phyloP scores from a whole-genome alignment of 2,888 invertebrate species.

The Diarsia mendica region DNA sequence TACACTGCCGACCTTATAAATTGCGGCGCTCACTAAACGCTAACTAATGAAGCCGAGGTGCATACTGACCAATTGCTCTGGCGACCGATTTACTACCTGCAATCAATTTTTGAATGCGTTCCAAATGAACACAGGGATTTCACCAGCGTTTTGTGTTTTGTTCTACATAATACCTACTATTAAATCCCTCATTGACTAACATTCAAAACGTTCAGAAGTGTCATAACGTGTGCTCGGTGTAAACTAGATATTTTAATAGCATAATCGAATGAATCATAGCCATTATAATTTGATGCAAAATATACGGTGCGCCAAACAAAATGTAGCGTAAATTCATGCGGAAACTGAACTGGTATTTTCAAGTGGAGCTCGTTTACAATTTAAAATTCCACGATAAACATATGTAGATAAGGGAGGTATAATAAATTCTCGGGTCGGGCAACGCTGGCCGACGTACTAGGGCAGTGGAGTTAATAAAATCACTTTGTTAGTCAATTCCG shows the following conservation, averaged over 20 bases:
- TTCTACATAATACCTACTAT: conserved; percentile 8
- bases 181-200: conserved; percentile 26
- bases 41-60: conserved; percentile 62
- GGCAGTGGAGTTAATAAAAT: conserved; percentile 79
- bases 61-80: conserved; percentile 57
- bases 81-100: conserved; percentile 50
- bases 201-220: conserved; percentile 22
- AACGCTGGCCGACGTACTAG: conserved; percentile 70
- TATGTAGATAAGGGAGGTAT: conserved; percentile 84
- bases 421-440: conserved; percentile 82
- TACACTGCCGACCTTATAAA: conserved; percentile 72
- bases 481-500: conserved; percentile 80
- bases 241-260: conserved; percentile 46
- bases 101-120: conserved; percentile 44
- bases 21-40: conserved; percentile 61
- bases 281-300: conserved; percentile 62
- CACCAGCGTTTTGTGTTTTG: conserved; percentile 18
- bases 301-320: conserved; percentile 67
- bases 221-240: conserved; percentile 14
- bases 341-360: conserved; percentile 78
- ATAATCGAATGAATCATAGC: conserved; percentile 51
- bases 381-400: conserved; percentile 87
- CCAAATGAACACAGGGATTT: conserved; percentile 24
- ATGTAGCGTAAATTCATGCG: conserved; percentile 73
- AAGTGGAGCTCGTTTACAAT: conserved; percentile 86